Evolutionary conservation across 1,140 invertebrate genomes (phyloP), one percentile per base, ranked within the genome.

Genomic region (Leucophenga varia): DNA sequence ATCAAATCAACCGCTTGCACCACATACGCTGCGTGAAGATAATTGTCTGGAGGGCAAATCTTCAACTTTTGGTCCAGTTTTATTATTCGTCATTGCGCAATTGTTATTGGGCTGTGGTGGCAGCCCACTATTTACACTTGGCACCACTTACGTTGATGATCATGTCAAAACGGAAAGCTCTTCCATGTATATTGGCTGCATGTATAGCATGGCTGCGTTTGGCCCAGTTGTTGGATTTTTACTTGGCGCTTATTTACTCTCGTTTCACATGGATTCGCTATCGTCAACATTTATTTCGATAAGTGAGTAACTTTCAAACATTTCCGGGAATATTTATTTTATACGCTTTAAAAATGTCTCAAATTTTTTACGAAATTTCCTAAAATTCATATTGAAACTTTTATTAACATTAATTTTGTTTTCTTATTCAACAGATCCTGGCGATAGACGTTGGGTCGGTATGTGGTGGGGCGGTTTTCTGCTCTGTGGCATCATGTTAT

Each of bases 381-480:
- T 31, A 31, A 31, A 31, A n/a, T n/a, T n/a, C n/a, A n/a, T n/a
- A n/a, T n/a, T n/a, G n/a, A n/a, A n/a, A n/a, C n/a, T n/a, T n/a
- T n/a, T n/a, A n/a, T n/a, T n/a, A n/a, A n/a, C n/a, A n/a, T n/a
- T n/a, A n/a, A 17, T 41, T 36, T 16, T 7, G 43, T 37, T 22
- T 5, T 49, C 41, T 20, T 2, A 10, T 39, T 34, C 32, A 46
- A 22, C 61, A 88, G 87, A 85, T 80, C 84, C 89, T 6, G 85
- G 84, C 16, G 90, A 92, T 74, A 86, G 88, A 48, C 81, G 88
- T 36, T 95, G 91, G 90, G 88, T 96, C 14, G 93, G 93, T 16
- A 91, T 93, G 81, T 96, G 93, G 93, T 96, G 93, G 93, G 87
- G 93, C 14, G 92, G 92, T 12, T 95, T 95, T 70, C 71, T 95